phyloP scores from a whole-genome alignment of 2,888 invertebrate genomes.

The Pediacus dermestoides region DNA sequence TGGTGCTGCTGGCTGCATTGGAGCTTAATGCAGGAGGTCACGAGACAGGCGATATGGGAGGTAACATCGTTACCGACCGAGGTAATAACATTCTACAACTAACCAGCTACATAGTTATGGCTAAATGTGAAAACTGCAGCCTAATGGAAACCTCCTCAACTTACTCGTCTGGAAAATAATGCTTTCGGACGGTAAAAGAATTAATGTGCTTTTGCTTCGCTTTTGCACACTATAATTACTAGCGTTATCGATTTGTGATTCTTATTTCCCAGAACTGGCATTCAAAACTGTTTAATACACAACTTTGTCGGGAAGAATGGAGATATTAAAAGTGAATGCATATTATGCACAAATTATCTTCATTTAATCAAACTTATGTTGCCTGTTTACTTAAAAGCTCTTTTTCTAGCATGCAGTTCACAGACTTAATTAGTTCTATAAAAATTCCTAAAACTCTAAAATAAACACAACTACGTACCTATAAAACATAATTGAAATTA shows the following conservation, averaged over 20 bases:
- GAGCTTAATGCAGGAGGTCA: slow-evolving; percentile 15
- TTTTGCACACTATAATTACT: slow-evolving; percentile 14
- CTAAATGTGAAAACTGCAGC: slow-evolving; percentile 19
- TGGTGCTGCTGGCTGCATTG: slow-evolving; percentile 10
- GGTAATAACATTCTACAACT: slow-evolving; percentile 2
- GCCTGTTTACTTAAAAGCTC: too few species aligned
- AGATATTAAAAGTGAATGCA: too few species aligned
- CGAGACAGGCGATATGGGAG: slow-evolving; percentile 10
- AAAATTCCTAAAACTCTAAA: too few species aligned
- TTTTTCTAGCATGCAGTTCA: too few species aligned
- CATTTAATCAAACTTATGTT: too few species aligned
- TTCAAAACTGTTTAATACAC: too few species aligned
- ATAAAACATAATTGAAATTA: too few species aligned
- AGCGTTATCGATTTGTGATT: slow-evolving; percentile 12
- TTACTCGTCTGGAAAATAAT: slow-evolving; percentile 16
- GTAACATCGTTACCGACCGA: slow-evolving; percentile 1
- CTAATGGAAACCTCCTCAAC: slow-evolving; percentile 18
- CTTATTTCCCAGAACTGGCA: too few species aligned
- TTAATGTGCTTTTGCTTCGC: slow-evolving; percentile 12
- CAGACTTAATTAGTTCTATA: too few species aligned
- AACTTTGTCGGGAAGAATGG: too few species aligned
- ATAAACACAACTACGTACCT: too few species aligned
- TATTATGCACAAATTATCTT: too few species aligned
- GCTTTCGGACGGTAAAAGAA: slow-evolving; percentile 11
- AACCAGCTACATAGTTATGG: background rate